Conservation (phyloP, 1,140 invertebrate species). For the Megathymus violae region DNA sequence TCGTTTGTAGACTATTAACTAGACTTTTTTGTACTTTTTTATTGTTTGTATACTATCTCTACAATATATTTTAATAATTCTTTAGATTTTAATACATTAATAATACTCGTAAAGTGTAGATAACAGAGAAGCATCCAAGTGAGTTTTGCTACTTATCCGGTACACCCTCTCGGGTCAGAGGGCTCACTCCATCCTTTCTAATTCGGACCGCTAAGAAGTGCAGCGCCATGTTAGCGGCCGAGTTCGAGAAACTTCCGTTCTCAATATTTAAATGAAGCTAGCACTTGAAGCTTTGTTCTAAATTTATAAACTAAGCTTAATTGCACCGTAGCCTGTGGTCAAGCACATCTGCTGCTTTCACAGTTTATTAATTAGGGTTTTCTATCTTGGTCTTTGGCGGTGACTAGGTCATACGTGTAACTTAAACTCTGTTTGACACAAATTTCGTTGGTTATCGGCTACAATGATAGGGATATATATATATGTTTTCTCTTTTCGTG, state of each 20-base stretch:
- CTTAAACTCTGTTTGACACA: no score
- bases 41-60: no score
- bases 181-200: constrained; percentile 1
- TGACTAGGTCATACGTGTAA: no score
- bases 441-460: no score
- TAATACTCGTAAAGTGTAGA: neutral
- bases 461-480: no score
- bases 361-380: no score
- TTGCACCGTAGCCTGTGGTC: neutral
- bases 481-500: no score
- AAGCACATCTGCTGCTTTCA: neutral
- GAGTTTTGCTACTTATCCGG: constrained; percentile 5
- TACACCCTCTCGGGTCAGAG: neutral
- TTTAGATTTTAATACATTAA: no score
- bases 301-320: constrained; percentile 4
- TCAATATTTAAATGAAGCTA: neutral
- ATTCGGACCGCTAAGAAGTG: constrained; percentile 1
- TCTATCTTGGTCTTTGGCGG: no score
- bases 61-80: no score
- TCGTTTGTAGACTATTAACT: no score
- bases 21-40: no score
- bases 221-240: neutral
- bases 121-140: neutral
- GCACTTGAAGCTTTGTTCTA: neutral
- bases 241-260: neutral